These are phyloP conservation scores for Philopedon plagiatum DNA, from an alignment of 2,888 invertebrate species.

Conservation along the genomic window DNA sequence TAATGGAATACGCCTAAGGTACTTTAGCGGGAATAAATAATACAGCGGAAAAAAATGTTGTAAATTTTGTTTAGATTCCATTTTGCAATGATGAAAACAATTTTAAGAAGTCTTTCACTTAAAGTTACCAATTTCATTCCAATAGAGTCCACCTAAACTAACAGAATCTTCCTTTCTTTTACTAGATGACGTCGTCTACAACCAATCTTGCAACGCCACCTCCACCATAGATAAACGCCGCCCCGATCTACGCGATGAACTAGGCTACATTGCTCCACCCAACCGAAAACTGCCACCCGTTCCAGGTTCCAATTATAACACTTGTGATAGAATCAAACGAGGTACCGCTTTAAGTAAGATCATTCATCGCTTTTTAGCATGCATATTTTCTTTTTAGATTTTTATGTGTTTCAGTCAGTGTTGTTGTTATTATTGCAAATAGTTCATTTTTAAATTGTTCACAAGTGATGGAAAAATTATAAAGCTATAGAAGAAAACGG, in stretches of 20 bases:
- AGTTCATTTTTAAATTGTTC: constrained; percentile 19
- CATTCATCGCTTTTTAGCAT: constrained; percentile 56
- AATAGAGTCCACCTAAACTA: background rate
- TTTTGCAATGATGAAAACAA: background rate
- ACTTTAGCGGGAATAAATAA: no score
- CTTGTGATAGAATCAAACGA: constrained; percentile 93
- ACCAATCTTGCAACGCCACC: constrained; percentile 78
- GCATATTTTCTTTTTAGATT: constrained; percentile 52
- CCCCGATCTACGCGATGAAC: constrained; percentile 87
- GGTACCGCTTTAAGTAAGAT: constrained; percentile 92
- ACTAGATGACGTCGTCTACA: constrained; percentile 89
- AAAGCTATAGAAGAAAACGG: background rate
- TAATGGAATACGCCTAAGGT: no score
- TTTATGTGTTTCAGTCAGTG: constrained; percentile 25
- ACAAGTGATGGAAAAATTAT: background rate
- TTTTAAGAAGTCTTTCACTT: background rate
- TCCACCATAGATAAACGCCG: constrained; percentile 86
- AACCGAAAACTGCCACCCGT: constrained; percentile 94
- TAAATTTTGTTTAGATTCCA: background rate
- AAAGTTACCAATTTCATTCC: background rate
- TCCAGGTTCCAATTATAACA: constrained; percentile 94
- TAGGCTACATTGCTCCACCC: constrained; percentile 94
- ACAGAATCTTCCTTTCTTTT: constrained; percentile 27
- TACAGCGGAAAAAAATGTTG: no score
- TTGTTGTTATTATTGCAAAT: constrained; percentile 30